These are phyloP conservation scores for Ceyx erithaca DNA, from an alignment of 2,797 vertebrate genomes.

Conservation along the genomic window DNA sequence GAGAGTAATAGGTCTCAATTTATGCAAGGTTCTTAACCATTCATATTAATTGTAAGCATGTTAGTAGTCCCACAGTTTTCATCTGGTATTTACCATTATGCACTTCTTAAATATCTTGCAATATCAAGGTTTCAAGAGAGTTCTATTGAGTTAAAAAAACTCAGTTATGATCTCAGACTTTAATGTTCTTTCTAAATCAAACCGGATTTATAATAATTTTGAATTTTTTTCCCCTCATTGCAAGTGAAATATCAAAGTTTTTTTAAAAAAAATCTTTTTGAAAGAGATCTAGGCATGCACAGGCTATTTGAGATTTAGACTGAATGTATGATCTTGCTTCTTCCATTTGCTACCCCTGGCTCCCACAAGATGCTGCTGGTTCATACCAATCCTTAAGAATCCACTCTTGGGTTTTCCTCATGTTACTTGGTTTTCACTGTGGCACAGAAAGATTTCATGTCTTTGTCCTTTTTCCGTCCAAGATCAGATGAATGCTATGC, in stretches of 20 bases:
- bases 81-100: constrained; percentile 33
- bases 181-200: not conserved
- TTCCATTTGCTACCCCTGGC: not conserved
- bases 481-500: not conserved
- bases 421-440: not conserved
- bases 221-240: not conserved
- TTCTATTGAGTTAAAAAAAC: constrained; percentile 2
- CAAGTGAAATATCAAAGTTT: not conserved
- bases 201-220: not conserved
- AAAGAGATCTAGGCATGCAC: not conserved
- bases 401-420: not conserved
- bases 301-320: constrained; percentile 38
- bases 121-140: not conserved
- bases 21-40: constrained; percentile 4
- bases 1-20: constrained; percentile 1
- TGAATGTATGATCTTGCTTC: not conserved
- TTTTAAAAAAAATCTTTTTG: constrained; percentile 4
- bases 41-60: not conserved
- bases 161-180: constrained; percentile 3
- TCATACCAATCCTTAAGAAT: not conserved
- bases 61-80: not conserved
- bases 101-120: constrained; percentile 6
- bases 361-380: not conserved
- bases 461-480: not conserved
- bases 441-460: constrained; percentile 2